Base-by-base conservation (phyloP, 2,113 vertebrate genomes). In the Neoarius graeffei region DNA sequence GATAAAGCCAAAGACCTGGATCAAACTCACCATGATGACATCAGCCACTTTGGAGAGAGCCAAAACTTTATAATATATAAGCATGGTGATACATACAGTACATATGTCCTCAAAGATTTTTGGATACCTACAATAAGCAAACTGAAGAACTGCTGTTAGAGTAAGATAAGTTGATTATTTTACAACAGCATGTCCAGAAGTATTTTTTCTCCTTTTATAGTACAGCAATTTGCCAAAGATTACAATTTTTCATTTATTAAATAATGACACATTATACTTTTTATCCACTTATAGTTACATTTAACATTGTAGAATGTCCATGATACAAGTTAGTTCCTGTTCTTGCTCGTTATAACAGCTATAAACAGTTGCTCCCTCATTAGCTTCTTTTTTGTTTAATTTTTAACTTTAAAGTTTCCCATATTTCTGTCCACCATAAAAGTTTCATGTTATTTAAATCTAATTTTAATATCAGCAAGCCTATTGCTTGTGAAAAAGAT, bases 11-110 rank as follows among this genome's bases (percentile, higher is more conserved):
- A 92, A 95, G 92, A 94, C 95, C 94, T 96, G 95, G 96, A 96
- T 95, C 94, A 94, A 92, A 90, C 95, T 96, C 95, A 96, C 95
- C 62, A 95, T 93, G 94, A 96, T 96, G 94, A 97, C 95, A 96
- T 96, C 96, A 96, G 95, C 90, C 94, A 94, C 15, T 10, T 25
- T 25, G 57, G 20, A 62, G 57, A 20, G 30, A 82, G 23, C 19
- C 80, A 82, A 82, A 62, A 82, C 9, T 79, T 79, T 79, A 79
- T n/a, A 79, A 79, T 27, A 79, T 79, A 79, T 27, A 2, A 17
- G 13, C 5, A 0, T 48, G 30, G 10, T 60, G 30, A 81, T 60
- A 13, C 30, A 62, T 35, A 48, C 20, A 82, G 42, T 35, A 48
- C 20, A 82, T 14, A 62, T 35, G 14, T 2, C 14, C n/a, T 57